Conservation (phyloP, 2,888 invertebrate genomes). For the Drosophila atripex region DNA sequence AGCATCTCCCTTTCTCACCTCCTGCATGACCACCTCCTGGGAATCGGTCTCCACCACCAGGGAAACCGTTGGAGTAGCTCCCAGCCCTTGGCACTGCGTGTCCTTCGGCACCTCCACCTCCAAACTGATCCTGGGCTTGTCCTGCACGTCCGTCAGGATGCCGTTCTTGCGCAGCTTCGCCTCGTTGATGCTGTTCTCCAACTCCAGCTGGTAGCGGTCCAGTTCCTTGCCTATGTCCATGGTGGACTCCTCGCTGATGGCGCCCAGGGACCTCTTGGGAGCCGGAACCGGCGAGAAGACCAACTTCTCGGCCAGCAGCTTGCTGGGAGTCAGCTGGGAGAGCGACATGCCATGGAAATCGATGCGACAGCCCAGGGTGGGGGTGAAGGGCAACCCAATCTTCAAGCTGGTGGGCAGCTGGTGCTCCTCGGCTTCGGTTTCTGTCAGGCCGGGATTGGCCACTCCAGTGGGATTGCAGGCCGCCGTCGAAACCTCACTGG, state of each 20-base stretch:
- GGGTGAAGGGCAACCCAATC: slow-evolving; percentile 82
- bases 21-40: slow-evolving; percentile 19
- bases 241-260: slow-evolving; percentile 81
- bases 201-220: slow-evolving; percentile 83
- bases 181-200: slow-evolving; percentile 84
- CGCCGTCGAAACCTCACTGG: slow-evolving; percentile 44
- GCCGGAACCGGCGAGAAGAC: slow-evolving; percentile 78
- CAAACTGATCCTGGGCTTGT: slow-evolving; percentile 7
- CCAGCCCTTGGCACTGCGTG: neutral
- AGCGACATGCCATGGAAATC: slow-evolving; percentile 80
- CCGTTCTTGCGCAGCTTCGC: slow-evolving; percentile 80
- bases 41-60: slow-evolving; percentile 33
- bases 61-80: slow-evolving; percentile 5
- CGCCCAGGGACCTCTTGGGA: slow-evolving; percentile 72
- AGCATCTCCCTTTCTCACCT: slow-evolving; percentile 23
- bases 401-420: slow-evolving; percentile 67
- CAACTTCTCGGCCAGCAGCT: slow-evolving; percentile 81
- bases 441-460: slow-evolving; percentile 60
- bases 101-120: slow-evolving; percentile 11
- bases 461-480: slow-evolving; percentile 55
- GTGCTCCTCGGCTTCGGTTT: slow-evolving; percentile 44
- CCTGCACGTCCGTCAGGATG: slow-evolving; percentile 25
- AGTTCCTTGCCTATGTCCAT: slow-evolving; percentile 83
- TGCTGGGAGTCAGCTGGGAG: slow-evolving; percentile 80
- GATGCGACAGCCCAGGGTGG: slow-evolving; percentile 82